Conservation (phyloP, 2,888 invertebrate species). For the Rotaria sp. region DNA sequence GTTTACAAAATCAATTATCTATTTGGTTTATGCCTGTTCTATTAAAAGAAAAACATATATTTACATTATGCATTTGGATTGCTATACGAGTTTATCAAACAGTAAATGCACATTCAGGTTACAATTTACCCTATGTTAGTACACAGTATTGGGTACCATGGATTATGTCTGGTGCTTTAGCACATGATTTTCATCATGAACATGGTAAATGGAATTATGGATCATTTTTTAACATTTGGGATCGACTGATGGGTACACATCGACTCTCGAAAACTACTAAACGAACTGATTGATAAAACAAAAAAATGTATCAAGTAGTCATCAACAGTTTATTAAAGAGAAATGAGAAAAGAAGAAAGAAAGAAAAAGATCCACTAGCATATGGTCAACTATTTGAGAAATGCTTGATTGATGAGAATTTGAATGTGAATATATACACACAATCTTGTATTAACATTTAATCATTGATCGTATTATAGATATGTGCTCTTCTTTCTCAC, state of each 20-base stretch:
- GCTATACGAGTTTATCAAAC: conserved; percentile 17
- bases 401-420: not conserved
- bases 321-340: not conserved
- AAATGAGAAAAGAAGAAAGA: not conserved
- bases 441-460: not conserved
- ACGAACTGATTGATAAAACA: not conserved
- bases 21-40: conserved; percentile 6
- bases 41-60: conserved; percentile 25
- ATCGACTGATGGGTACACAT: not conserved
- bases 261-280: not conserved
- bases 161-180: not conserved
- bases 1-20: conserved; percentile 4
- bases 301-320: not conserved
- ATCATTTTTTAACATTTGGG: conserved; percentile 12
- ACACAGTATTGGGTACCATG: conserved; percentile 19
- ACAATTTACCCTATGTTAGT: conserved; percentile 19
- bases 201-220: conserved; percentile 24
- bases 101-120: conserved; percentile 14
- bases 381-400: not conserved
- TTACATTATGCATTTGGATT: conserved; percentile 16
- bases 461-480: not conserved
- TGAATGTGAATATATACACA: not conserved
- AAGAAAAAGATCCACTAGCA: not conserved
- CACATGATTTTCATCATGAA: conserved; percentile 30
- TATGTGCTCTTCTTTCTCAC: not conserved